These are phyloP conservation scores for Xiphophorus birchmanni DNA, from an alignment of 2,797 vertebrate genomes.

Conservation along the genomic window DNA sequence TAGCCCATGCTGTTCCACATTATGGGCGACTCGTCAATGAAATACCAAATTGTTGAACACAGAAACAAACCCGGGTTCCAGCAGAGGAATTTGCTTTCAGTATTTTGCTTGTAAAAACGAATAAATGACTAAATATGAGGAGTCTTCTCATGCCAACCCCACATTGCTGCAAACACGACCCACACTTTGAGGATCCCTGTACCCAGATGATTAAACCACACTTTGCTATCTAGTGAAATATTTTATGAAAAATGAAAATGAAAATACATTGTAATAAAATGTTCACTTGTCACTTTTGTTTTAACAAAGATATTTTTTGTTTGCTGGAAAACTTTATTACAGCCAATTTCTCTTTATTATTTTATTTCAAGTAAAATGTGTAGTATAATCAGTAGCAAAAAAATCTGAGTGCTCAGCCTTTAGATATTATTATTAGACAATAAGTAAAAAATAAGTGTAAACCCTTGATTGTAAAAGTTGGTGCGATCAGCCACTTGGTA, in stretches of 20 bases:
- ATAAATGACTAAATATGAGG: background rate
- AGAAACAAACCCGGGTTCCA: background rate
- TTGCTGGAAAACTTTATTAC: background rate
- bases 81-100: background rate
- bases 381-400: background rate
- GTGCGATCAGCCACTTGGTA: background rate
- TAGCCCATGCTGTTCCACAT: background rate
- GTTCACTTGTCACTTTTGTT: background rate
- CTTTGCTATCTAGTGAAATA: background rate
- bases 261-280: background rate
- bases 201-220: background rate
- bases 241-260: background rate
- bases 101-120: background rate
- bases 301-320: background rate
- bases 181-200: background rate
- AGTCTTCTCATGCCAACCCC: background rate
- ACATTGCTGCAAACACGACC: background rate
- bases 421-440: background rate
- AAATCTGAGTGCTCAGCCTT: background rate
- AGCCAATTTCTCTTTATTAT: background rate
- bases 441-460: background rate
- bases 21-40: background rate
- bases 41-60: background rate
- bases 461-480: background rate
- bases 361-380: background rate